These are phyloP conservation scores for Zootoca vivipara DNA, from an alignment of 2,113 vertebrate genomes.

Conservation along the genomic window DNA sequence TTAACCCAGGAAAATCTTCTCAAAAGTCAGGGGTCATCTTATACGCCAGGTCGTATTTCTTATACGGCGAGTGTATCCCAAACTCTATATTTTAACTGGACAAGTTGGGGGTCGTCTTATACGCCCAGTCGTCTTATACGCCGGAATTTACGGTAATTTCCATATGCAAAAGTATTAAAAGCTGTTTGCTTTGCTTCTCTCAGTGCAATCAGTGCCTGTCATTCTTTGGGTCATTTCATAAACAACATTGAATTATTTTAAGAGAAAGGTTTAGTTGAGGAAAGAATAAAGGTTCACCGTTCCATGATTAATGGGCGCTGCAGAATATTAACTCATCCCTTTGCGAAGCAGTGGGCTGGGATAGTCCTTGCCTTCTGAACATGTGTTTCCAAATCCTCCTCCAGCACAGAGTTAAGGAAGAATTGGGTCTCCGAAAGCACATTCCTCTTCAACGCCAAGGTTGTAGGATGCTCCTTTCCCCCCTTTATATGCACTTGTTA, in stretches of 20 bases:
- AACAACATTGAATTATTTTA: neutral
- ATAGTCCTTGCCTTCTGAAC: neutral
- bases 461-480: constrained; percentile 89
- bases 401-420: constrained; percentile 65
- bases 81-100: too few relatives aligned
- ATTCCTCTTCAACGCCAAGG: constrained; percentile 88
- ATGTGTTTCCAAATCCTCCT: neutral
- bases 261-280: neutral
- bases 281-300: neutral
- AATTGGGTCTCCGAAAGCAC: constrained; percentile 87
- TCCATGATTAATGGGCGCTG: neutral
- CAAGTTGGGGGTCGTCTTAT: too few relatives aligned
- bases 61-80: too few relatives aligned
- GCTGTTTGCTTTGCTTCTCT: neutral
- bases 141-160: too few relatives aligned
- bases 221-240: neutral
- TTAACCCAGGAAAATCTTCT: too few relatives aligned
- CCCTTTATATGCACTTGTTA: constrained; percentile 91
- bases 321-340: neutral
- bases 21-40: too few relatives aligned
- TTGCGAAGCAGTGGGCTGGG: neutral
- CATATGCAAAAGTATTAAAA: neutral
- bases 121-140: too few relatives aligned
- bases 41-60: too few relatives aligned
- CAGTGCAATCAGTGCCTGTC: neutral